A percentile compares a stretch with the other conserved stretches of the same genome.
Evolutionary conservation across 2,113 vertebrate genomes (phyloP).

Genomic region (Deroptyus accipitrinus): DNA sequence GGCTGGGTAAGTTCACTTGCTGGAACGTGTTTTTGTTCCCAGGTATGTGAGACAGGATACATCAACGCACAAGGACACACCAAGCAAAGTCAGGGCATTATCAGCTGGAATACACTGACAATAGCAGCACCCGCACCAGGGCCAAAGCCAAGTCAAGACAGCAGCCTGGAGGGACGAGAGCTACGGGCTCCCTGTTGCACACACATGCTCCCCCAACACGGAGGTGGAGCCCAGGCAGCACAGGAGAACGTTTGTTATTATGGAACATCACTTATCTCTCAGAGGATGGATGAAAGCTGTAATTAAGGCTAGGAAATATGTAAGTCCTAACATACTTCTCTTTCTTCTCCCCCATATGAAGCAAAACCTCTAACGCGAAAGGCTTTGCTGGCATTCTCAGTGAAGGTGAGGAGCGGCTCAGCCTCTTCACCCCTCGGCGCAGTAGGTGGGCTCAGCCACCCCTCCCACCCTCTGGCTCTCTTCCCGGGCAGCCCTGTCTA

Average conservation of each 20-base stretch:
- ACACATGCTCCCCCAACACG: accelerated
- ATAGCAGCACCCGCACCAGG: not conserved
- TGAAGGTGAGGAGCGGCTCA: accelerated
- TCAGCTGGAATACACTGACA: not conserved
- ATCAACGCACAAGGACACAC: accelerated
- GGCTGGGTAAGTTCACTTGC: accelerated
- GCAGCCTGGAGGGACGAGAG: accelerated
- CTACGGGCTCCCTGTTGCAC: accelerated
- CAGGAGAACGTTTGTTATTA: not conserved
- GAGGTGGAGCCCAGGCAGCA: not conserved
- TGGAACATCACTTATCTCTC: not conserved
- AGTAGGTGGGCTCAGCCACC: not conserved
- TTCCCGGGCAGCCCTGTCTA: too few species aligned
- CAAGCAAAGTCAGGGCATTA: not conserved
- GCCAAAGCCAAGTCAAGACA: accelerated
- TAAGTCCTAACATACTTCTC: not conserved
- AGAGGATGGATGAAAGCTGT: not conserved
- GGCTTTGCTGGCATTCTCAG: too few species aligned
- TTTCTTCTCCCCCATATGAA: not conserved
- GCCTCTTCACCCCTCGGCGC: too few species aligned
- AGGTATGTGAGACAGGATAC: accelerated
- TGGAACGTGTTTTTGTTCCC: accelerated
- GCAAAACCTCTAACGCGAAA: accelerated
- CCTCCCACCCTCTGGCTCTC: accelerated
- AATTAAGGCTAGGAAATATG: not conserved